Evolutionary conservation across 2,888 invertebrate genomes (phyloP), one percentile per base, ranked within the genome.

Genomic region (Amiota minor): DNA sequence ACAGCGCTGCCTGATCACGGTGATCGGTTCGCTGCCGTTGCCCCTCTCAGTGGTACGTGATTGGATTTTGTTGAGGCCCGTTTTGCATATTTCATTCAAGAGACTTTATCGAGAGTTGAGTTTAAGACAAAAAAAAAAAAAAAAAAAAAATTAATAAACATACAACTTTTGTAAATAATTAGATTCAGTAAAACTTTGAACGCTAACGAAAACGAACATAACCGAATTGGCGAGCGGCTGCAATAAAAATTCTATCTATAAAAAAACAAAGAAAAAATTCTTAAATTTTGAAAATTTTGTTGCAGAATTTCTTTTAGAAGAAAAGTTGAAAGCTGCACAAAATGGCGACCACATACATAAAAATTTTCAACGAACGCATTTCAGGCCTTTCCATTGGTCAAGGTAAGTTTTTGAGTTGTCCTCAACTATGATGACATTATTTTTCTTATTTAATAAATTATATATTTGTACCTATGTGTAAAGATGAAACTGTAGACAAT

Each of bases 401-500:
- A 71, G 89, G 89, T 89, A 76, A 86, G 88, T 85, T 12, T 65
- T 18, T 4, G n/a, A 9, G 16, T n/a, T 49, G 18, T 49, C 23
- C n/a, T 18, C 8, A 62, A 2, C 35, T 35, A 35, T 35, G 55
- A 49, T 16, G 18, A 56, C 16, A 53, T 9, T 16, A 59, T 18
- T 59, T n/a, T 18, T 59, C 20, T 18, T 20, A 59, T 9, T 59
- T 11, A 59, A n/a, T 18, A 9, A 4, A 16, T 11, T 16, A 61
- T 23, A 11, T 9, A 62, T 20, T 56, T 56, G 14, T 9, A n/a
- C 18, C 9, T n/a, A 67, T 47, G 3, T 1, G 11, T 49, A 53
- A 90, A 95, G 95, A 95, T 91, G 94, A 95, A 14, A 89, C 92
- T 70, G 93, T 95, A 50, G 94, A 94, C 84, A 92, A 93, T 79